phyloP scores from a whole-genome alignment of 2,888 invertebrate species.

The Chesias legatella region DNA sequence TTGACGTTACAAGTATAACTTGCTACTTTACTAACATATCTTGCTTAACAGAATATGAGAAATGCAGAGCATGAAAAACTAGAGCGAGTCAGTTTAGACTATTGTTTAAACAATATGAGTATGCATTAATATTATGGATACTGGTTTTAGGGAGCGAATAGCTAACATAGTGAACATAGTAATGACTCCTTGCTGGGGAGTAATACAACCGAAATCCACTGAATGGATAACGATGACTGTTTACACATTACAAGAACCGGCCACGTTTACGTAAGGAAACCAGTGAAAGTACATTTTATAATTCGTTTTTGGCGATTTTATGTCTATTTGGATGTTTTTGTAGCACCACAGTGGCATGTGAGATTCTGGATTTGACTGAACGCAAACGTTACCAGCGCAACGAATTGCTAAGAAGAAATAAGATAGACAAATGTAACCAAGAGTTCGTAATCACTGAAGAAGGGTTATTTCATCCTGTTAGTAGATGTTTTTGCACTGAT shows the following conservation, averaged over 20 bases:
- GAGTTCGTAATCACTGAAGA: slow-evolving; percentile 71
- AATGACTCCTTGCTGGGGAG: slow-evolving; percentile 75
- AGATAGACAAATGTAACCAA: slow-evolving; percentile 64
- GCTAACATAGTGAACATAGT: slow-evolving; percentile 68
- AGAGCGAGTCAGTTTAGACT: too few species aligned
- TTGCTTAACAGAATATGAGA: too few species aligned
- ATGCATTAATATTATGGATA: not conserved
- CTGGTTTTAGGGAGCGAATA: slow-evolving; percentile 62
- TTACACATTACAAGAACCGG: slow-evolving; percentile 68
- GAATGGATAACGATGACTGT: slow-evolving; percentile 76
- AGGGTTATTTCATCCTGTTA: slow-evolving; percentile 55
- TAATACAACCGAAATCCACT: slow-evolving; percentile 55
- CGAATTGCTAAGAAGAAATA: slow-evolving; percentile 52
- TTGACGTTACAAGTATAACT: too few species aligned
- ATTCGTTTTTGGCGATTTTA: too few species aligned
- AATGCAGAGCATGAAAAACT: too few species aligned
- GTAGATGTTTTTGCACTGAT: not conserved
- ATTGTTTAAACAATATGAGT: not conserved
- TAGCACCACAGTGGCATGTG: slow-evolving; percentile 67
- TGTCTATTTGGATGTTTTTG: not conserved
- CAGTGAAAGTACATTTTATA: too few species aligned
- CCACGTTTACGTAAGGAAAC: slow-evolving; percentile 65
- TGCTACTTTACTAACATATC: too few species aligned
- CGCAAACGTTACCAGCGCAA: slow-evolving; percentile 61
- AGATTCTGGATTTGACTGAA: slow-evolving; percentile 65